A percentile compares a stretch with the other conserved stretches of the same genome.
Conservation (phyloP, 1,140 invertebrate species). For the Scaptodrosophila lebanonensis region DNA sequence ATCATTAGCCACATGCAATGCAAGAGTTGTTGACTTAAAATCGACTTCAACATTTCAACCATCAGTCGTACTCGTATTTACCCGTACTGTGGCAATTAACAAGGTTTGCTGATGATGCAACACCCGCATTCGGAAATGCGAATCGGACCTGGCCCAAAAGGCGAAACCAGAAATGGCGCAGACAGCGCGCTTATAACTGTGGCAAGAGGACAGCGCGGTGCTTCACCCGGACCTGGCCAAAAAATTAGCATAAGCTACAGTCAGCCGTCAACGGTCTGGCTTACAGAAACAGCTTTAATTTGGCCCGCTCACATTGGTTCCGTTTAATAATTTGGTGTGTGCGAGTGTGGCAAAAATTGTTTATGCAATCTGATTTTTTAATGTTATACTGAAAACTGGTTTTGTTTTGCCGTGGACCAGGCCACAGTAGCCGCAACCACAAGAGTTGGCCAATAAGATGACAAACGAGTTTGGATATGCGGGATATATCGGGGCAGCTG, state of each 20-base stretch:
- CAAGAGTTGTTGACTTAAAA: slow-evolving; percentile 4
- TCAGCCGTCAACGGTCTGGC: no score
- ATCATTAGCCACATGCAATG: slow-evolving; percentile 56
- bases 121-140: slow-evolving; percentile 16
- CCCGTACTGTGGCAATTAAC: no score
- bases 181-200: no score
- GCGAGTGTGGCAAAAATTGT: slow-evolving; percentile 39
- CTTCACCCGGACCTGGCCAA: slow-evolving; percentile 41
- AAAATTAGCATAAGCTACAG: slow-evolving; percentile 65
- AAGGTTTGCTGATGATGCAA: slow-evolving; percentile 39
- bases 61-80: no score
- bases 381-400: slow-evolving; percentile 60
- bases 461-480: slow-evolving; percentile 61
- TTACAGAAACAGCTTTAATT: slow-evolving; percentile 14
- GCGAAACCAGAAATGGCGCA: slow-evolving; percentile 8
- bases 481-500: slow-evolving; percentile 18
- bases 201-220: slow-evolving; percentile 44
- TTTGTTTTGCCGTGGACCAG: slow-evolving; percentile 13
- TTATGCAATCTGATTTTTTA: slow-evolving; percentile 63
- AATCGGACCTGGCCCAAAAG: slow-evolving; percentile 3
- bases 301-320: slow-evolving; percentile 30
- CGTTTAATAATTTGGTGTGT: slow-evolving; percentile 36
- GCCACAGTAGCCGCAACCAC: slow-evolving; percentile 9
- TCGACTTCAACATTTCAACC: slow-evolving; percentile 3
- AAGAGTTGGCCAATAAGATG: slow-evolving; percentile 54